Conservation (phyloP, 2,113 vertebrate species). For the Dunckerocampus dactyliophorus region DNA sequence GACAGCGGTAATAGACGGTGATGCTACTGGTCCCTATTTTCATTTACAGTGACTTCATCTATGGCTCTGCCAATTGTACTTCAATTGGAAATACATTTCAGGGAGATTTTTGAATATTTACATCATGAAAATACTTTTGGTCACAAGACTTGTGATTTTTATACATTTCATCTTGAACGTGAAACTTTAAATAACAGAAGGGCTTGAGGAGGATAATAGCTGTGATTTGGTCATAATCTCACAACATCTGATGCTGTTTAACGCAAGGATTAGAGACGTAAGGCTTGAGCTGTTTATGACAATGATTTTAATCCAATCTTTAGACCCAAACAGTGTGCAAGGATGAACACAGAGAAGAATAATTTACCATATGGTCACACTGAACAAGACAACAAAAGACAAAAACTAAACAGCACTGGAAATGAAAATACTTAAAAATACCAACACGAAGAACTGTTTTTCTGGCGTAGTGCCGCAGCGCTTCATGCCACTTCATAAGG, state of each 20-base stretch:
- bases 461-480: no score
- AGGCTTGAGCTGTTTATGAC: conserved; percentile 46
- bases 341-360: conserved; percentile 21
- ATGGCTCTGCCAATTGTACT: no score
- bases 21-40: no score
- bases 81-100: no score
- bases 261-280: conserved; percentile 51
- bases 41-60: no score
- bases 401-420: conserved; percentile 11
- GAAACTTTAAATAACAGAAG: conserved; percentile 38
- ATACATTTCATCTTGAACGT: not conserved
- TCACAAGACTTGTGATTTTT: not conserved
- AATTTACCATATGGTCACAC: conserved; percentile 39
- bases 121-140: no score
- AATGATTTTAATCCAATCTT: conserved; percentile 61
- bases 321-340: conserved; percentile 20
- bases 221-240: conserved; percentile 56
- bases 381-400: conserved; percentile 13
- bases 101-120: no score
- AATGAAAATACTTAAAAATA: no score
- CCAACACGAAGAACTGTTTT: no score
- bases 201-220: conserved; percentile 43
- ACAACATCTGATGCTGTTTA: conserved; percentile 43
- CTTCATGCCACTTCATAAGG: no score
- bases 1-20: no score